These are phyloP conservation scores for Drosophila parvula DNA, from an alignment of 1,140 invertebrate genomes.

Conservation along the genomic window DNA sequence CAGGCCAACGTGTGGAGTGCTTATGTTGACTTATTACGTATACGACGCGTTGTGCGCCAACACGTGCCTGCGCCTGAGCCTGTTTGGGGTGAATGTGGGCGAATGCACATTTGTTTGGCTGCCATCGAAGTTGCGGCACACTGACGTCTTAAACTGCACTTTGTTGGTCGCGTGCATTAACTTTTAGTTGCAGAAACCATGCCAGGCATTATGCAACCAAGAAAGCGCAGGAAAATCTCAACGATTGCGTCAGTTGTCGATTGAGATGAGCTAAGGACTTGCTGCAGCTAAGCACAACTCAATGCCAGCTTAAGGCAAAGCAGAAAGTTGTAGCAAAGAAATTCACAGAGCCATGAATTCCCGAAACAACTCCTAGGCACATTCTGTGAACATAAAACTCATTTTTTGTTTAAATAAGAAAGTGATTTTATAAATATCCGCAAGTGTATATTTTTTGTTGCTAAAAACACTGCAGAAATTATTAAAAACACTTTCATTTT, in stretches of 20 bases:
- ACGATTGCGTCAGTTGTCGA: slow-evolving; percentile 14
- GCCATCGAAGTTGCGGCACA: slow-evolving; percentile 40
- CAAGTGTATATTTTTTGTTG: no score
- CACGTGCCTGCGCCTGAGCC: slow-evolving; percentile 54
- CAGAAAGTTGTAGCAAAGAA: not conserved
- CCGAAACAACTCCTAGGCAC: no score
- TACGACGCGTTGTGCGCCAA: slow-evolving; percentile 66
- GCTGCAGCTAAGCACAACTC: not conserved
- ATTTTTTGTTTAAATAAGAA: no score
- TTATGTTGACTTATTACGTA: slow-evolving; percentile 80
- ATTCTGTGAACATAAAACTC: no score
- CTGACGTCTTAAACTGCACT: slow-evolving; percentile 32
- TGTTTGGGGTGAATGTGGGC: not conserved
- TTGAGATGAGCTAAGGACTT: slow-evolving; percentile 7
- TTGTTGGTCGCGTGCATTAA: slow-evolving; percentile 1
- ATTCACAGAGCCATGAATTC: not conserved
- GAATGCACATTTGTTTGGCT: slow-evolving; percentile 62
- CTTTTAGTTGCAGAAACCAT: slow-evolving; percentile 15
- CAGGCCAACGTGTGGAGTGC: slow-evolving; percentile 55
- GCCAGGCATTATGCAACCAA: slow-evolving; percentile 15
- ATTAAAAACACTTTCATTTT: no score
- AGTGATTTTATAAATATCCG: no score
- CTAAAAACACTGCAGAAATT: no score
- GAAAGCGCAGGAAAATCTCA: not conserved
- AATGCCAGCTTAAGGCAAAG: not conserved